Conservation (phyloP, 2,113 vertebrate genomes). For the Oryzias celebensis region DNA sequence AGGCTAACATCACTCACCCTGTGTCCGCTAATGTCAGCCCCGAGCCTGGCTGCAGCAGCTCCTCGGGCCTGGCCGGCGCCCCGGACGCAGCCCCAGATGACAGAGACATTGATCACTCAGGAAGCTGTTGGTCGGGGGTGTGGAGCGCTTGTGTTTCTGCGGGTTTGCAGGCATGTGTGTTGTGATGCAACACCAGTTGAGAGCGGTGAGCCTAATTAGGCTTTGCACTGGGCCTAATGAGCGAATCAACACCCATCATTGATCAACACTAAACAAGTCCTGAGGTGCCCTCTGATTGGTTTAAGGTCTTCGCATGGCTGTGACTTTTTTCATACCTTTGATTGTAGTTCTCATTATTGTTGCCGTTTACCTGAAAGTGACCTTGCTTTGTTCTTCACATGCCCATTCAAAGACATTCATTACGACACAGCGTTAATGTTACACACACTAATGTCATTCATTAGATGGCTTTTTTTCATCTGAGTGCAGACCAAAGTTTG, state of each 20-base stretch:
- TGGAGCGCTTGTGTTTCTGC: constrained; percentile 2
- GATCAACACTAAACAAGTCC: constrained; percentile 65
- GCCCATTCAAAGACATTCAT: too few relatives aligned
- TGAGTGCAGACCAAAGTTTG: too few relatives aligned
- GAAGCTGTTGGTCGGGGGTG: constrained; percentile 62
- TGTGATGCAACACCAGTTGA: constrained; percentile 53
- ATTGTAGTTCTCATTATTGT: too few relatives aligned
- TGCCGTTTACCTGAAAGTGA: too few relatives aligned
- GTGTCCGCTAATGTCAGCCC: constrained; percentile 81
- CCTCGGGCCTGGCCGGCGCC: constrained; percentile 45
- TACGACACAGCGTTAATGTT: too few relatives aligned
- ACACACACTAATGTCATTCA: too few relatives aligned
- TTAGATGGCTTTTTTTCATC: too few relatives aligned
- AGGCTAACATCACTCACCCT: constrained; percentile 78
- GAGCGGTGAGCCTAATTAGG: constrained; percentile 65
- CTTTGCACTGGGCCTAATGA: constrained; percentile 68
- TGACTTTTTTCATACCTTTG: too few relatives aligned
- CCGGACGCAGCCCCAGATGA: constrained; percentile 67
- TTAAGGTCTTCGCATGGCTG: constrained; percentile 6
- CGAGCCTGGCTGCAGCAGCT: constrained; percentile 68
- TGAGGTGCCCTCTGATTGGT: constrained; percentile 52
- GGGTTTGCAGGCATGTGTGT: not conserved
- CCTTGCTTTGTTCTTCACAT: too few relatives aligned
- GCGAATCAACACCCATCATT: constrained; percentile 66
- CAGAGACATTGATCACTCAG: constrained; percentile 83